Base-by-base conservation (phyloP, 2,113 vertebrate species). In the Sardina pilchardus region DNA sequence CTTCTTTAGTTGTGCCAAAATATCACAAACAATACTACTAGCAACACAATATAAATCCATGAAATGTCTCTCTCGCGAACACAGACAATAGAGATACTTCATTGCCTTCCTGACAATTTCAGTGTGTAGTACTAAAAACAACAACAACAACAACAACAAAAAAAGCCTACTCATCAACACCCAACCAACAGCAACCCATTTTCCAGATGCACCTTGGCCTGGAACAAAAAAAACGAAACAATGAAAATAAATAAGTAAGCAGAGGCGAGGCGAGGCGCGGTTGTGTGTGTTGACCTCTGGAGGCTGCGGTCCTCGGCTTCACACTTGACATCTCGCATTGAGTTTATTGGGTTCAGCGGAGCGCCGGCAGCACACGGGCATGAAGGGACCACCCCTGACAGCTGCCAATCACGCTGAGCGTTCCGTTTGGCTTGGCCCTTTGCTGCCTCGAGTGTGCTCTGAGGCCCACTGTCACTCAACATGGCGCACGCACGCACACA, bases 381-480 rank as follows among this genome's bases (percentile, higher is more conserved):
- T 82, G 87, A 87, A 88, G 80, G 36, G 34, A 48, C 42, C 88
- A 56, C 56, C 48, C 81, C 84, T 90, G 91, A 92, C 92, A 91
- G 87, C 83, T 89, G 89, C 87, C 91, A 90, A 89, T 92, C 89
- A 90, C 24, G 1, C 4, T 88, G 88, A 91, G 81, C 87, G 85
- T 91, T 92, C 85, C 84, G 67, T 88, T 88, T 88, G 86, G 81
- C 83, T 90, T 85, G 83, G 90, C 80, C 88, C 85, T 90, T 88
- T 84, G 86, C 87, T 83, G 90, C 89, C 86, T 89, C 84, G 88
- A 89, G 88, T 87, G 83, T 84, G 88, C 91, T 91, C 90, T 85
- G 81, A 92, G 86, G 90, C 83, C 82, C 86, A 82, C 92, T 90
- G 91, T 90, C 91, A 90, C 84, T 91, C 88, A 92, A 87, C 84